These are phyloP conservation scores for Malacoraja senta DNA, from an alignment of 2,797 vertebrate species.

Conservation along the genomic window DNA sequence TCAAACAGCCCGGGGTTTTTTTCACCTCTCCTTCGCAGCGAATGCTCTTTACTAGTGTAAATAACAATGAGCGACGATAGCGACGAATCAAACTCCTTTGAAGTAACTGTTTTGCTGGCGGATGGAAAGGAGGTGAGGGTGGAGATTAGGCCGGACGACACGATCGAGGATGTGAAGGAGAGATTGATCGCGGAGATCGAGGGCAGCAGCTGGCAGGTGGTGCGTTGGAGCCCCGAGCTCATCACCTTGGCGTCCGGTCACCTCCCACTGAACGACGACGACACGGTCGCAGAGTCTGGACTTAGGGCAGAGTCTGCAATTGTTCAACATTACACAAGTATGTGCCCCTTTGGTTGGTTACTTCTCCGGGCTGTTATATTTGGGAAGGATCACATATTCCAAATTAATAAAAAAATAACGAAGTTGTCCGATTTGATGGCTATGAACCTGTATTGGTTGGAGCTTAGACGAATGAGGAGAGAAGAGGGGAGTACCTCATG, in stretches of 20 bases:
- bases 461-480: too few species aligned
- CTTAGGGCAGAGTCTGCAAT: not conserved
- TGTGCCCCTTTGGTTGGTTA: not conserved
- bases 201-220: too few species aligned
- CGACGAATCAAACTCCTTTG: not conserved
- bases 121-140: not conserved
- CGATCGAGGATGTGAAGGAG: conserved; percentile 8
- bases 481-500: too few species aligned
- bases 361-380: not conserved
- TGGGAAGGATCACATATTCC: not conserved
- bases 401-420: too few species aligned
- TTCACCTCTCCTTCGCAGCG: not conserved
- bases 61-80: not conserved
- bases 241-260: not conserved
- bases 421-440: too few species aligned
- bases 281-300: conserved; percentile 11
- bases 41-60: not conserved
- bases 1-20: not conserved
- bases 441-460: too few species aligned
- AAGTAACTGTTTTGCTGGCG: not conserved
- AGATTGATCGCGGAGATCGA: not conserved
- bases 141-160: not conserved
- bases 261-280: not conserved
- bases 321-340: not conserved
- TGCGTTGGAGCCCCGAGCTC: not conserved